A percentile compares a stretch with the other conserved stretches of the same genome.
These are phyloP conservation scores for Monopterus albus DNA, from an alignment of 2,113 vertebrate species.

Conservation along the genomic window DNA sequence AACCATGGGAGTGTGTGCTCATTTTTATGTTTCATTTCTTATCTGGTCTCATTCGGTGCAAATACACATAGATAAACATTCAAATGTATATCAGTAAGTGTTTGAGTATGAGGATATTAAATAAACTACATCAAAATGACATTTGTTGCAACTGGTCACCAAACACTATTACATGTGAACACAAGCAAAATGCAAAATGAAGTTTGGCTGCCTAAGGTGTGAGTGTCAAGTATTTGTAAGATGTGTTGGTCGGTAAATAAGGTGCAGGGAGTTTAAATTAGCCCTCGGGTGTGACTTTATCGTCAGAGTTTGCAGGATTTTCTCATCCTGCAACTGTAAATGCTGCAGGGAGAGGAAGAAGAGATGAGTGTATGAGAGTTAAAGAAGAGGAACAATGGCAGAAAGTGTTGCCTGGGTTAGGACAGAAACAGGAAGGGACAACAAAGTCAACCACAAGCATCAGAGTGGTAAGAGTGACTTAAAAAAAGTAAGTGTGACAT, in stretches of 20 bases:
- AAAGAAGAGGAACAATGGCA: constrained; percentile 39
- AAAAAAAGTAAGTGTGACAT: constrained; percentile 25
- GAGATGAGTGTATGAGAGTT: constrained; percentile 30
- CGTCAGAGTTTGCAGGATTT: constrained; percentile 33
- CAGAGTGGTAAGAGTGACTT: neutral
- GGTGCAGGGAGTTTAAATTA: neutral
- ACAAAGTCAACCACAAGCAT: constrained; percentile 30
- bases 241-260: neutral
- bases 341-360: constrained; percentile 30
- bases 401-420: constrained; percentile 32
- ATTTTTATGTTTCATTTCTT: neutral
- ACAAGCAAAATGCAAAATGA: constrained; percentile 1
- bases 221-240: neutral
- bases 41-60: neutral
- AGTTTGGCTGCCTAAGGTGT: neutral
- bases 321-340: constrained; percentile 13
- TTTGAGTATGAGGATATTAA: neutral
- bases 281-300: constrained; percentile 12
- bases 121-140: neutral
- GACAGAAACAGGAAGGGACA: constrained; percentile 57
- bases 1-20: neutral
- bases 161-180: too few species aligned
- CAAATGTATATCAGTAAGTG: neutral
- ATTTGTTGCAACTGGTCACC: neutral
- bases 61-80: neutral